Percentiles rank a stretch among this genome's conserved stretches.
Evolutionary conservation across 2,797 vertebrate species (phyloP).

Genomic region (Sylvilagus floridanus): DNA sequence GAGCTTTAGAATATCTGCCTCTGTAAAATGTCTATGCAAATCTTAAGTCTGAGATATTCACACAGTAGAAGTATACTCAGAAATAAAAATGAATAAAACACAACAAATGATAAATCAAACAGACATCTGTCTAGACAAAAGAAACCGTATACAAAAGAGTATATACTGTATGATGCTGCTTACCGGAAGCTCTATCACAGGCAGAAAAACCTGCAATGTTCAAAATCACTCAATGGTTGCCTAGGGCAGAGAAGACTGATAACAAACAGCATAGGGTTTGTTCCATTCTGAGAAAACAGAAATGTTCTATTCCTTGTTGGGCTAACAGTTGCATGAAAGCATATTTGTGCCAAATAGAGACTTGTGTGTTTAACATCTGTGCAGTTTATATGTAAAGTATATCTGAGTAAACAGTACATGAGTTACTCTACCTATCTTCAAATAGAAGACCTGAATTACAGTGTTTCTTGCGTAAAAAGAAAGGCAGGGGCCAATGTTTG

Average conservation of each 20-base stretch:
- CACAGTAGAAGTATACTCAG: not conserved
- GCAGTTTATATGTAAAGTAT: not conserved
- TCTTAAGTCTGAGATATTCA: not conserved
- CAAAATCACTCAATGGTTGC: not conserved
- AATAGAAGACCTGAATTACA: not conserved
- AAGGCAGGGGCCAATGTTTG: not conserved
- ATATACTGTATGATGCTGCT: not conserved
- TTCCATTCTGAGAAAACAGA: not conserved
- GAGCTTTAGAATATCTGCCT: not conserved
- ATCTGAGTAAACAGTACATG: slow-evolving; percentile 21
- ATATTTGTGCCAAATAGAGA: slow-evolving; percentile 10
- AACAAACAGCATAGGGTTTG: not conserved
- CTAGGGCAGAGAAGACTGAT: not conserved
- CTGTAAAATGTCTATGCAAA: slow-evolving; percentile 23
- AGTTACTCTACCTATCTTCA: slow-evolving; percentile 26
- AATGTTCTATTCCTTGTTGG: not conserved
- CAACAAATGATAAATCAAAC: not conserved
- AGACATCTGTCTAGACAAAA: not conserved
- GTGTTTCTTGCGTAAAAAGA: not conserved
- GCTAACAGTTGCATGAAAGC: not conserved
- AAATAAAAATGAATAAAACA: not conserved
- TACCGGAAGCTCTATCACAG: not conserved
- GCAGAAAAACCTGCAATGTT: not conserved
- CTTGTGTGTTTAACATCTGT: slow-evolving; percentile 15
- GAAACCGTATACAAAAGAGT: not conserved